phyloP scores from a whole-genome alignment of 2,888 invertebrate species.

The Strigamia transsilvanica region DNA sequence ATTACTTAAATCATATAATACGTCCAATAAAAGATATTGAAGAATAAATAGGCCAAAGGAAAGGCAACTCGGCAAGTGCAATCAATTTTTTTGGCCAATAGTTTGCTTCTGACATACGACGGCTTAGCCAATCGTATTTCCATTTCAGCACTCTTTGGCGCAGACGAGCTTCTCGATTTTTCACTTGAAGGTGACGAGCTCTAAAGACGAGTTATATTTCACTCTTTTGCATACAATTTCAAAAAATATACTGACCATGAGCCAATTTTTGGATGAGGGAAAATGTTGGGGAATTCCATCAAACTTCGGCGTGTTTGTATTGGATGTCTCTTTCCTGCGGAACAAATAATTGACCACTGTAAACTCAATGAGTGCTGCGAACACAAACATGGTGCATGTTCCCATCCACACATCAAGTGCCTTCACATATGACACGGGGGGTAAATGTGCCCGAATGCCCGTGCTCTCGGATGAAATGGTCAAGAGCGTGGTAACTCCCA shows the following conservation, averaged over 20 bases:
- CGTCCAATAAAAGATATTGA: constrained; percentile 11
- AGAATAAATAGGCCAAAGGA: constrained; percentile 21
- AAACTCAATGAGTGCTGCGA: constrained; percentile 67
- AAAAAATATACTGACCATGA: constrained; percentile 5
- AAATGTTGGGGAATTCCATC: not conserved
- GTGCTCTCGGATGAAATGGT: constrained; percentile 62
- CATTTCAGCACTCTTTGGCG: not conserved
- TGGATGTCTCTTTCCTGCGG: constrained; percentile 60
- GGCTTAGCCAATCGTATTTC: not conserved
- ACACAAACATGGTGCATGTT: constrained; percentile 65
- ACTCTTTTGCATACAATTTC: not conserved
- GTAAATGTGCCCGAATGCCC: constrained; percentile 58
- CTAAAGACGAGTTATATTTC: not conserved
- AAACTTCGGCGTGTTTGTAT: not conserved
- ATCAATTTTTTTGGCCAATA: constrained; percentile 26
- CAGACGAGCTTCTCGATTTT: not conserved
- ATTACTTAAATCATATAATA: constrained; percentile 37
- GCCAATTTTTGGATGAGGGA: not conserved
- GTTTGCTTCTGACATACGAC: not conserved
- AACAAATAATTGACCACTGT: constrained; percentile 67
- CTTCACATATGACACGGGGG: constrained; percentile 60
- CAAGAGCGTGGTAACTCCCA: constrained; percentile 62
- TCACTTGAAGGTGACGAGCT: not conserved
- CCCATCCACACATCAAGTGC: constrained; percentile 63
- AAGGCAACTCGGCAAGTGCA: constrained; percentile 28